Evolutionary conservation across 1,140 invertebrate genomes (phyloP), one percentile per base, ranked within the genome.

Genomic region (Cotesia glomerata): DNA sequence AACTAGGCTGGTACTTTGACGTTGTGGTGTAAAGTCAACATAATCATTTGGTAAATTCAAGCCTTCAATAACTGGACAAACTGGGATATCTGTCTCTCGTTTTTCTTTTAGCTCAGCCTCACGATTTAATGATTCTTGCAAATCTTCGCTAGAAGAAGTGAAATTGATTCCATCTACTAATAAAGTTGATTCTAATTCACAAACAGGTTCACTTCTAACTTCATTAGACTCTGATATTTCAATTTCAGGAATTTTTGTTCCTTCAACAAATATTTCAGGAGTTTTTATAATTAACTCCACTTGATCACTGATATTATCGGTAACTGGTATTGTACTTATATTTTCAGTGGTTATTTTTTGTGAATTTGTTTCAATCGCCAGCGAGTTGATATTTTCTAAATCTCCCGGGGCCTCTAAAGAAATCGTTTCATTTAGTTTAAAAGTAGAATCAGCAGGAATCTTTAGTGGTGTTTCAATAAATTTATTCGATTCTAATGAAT

Each of bases 1-100:
- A 69, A 36, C 32, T 39, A 84, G 72, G 5, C 73, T 59, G 3
- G 83, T 83, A 45, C 82, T 85, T 61, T 85, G 82, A 32, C 79
- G 73, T 13, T 82, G 76, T 18, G 84, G 83, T 26, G 79, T 75
- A 35, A 85, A 85, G 1, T 78, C 66, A 11, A 73, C 61, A 63
- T 83, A 85, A 3, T 73, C 68, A 11, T 83, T 79, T 3, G 35
- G 54, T 61, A 71, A 65, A 3, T 63, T 39, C 35, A 64, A 54
- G 61, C 34, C 26, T n/a, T 34, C 49, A 45, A 14, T 13, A 32
- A 49, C 26, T 32, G 39, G 14, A 64, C 39, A 18, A 11, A 36
- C 14, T 45, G 2, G 8, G 5, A 49, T 49, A 36, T 26, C 8
- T 26, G 2, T 35, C 16, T 14, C 39, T 11, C 18, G n/a, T 26